Percentiles rank a stretch among this genome's conserved stretches.
These are phyloP conservation scores for Nanger granti DNA, from an alignment of 2,113 vertebrate genomes.

Conservation along the genomic window DNA sequence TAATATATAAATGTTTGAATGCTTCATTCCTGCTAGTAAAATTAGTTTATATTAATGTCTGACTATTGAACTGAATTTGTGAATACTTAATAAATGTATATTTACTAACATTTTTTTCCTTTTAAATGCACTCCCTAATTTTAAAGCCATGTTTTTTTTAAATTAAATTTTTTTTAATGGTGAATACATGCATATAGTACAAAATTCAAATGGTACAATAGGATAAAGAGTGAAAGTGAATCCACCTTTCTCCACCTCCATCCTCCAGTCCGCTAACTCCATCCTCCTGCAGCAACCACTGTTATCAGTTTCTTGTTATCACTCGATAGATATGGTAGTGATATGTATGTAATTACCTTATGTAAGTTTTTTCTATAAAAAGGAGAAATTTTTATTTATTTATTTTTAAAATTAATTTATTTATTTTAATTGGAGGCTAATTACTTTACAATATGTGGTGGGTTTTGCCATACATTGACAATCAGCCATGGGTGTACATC, in stretches of 20 bases:
- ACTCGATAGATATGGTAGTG: neutral
- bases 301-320: neutral
- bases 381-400: neutral
- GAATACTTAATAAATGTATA: neutral
- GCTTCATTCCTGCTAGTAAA: neutral
- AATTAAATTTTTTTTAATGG: slow-evolving; percentile 1
- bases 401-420: neutral
- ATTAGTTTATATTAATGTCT: neutral
- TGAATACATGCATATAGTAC: neutral
- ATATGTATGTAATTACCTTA: neutral
- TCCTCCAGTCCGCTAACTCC: neutral
- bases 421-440: neutral
- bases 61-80: neutral
- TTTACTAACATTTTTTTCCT: slow-evolving; percentile 11
- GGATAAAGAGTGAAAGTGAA: neutral
- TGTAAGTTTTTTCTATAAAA: neutral
- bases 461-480: neutral
- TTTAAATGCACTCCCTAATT: neutral
- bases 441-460: neutral
- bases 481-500: neutral
- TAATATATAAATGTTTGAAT: neutral
- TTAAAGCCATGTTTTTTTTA: slow-evolving; percentile 11
- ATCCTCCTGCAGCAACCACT: neutral
- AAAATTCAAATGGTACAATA: slow-evolving; percentile 10
- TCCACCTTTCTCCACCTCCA: neutral